phyloP scores from a whole-genome alignment of 2,797 vertebrate genomes.

The Oryzias sinensis region DNA sequence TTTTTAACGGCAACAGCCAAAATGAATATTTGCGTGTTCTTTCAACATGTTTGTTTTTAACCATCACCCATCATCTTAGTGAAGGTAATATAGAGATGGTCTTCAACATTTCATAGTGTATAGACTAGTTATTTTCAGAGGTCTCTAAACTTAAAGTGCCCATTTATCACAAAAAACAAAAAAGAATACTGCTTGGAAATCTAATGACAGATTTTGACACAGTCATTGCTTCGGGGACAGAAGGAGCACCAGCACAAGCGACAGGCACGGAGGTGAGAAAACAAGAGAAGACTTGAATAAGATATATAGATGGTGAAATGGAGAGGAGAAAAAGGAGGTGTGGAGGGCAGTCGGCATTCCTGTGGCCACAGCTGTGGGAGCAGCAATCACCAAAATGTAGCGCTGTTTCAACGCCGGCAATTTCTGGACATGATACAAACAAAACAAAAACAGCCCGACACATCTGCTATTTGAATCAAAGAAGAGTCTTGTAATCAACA shows the following conservation, averaged over 20 bases:
- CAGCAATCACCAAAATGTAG: constrained; percentile 77
- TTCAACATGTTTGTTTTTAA: constrained; percentile 8
- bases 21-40: no score
- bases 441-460: constrained; percentile 75
- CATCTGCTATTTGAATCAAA: constrained; percentile 77
- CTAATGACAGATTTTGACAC: constrained; percentile 66
- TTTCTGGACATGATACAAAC: constrained; percentile 74
- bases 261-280: constrained; percentile 61
- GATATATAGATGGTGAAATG: constrained; percentile 54
- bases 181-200: no score
- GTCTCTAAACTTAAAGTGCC: constrained; percentile 43
- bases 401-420: constrained; percentile 67
- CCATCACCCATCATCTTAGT: constrained; percentile 41
- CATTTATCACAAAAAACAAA: constrained; percentile 45
- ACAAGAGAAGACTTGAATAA: constrained; percentile 63
- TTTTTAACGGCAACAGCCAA: no score
- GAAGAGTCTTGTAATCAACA: constrained; percentile 74
- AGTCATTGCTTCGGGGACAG: constrained; percentile 57
- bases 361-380: constrained; percentile 77
- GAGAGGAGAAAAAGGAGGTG: constrained; percentile 57
- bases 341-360: constrained; percentile 69
- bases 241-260: constrained; percentile 41
- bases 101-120: constrained; percentile 16
- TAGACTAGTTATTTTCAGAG: constrained; percentile 23
- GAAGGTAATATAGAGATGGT: constrained; percentile 40